Evolutionary conservation across 2,113 vertebrate species (phyloP).

Genomic region (Sisor rabdophorus): DNA sequence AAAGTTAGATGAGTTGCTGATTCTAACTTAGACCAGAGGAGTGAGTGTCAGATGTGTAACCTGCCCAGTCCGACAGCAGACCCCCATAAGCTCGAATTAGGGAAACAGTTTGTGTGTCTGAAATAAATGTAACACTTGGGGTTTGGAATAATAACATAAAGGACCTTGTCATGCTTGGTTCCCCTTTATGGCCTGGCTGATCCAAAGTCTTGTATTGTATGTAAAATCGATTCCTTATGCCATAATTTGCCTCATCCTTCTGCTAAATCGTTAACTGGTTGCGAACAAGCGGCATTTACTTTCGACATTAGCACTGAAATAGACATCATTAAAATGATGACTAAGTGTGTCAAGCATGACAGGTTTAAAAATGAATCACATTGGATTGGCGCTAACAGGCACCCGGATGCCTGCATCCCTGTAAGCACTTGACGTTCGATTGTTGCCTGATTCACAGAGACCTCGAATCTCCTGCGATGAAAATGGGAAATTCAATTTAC

Average conservation of each 20-base stretch:
- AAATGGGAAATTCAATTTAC: conserved; percentile 37
- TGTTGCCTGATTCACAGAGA: conserved; percentile 17
- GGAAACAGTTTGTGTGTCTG: too few relatives aligned
- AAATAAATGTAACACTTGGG: background rate
- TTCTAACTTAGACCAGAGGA: too few relatives aligned
- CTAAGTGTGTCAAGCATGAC: background rate
- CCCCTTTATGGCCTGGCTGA: background rate
- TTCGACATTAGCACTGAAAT: background rate
- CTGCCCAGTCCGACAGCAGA: too few relatives aligned
- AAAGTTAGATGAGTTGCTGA: too few relatives aligned
- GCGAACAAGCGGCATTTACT: background rate
- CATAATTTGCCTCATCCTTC: background rate
- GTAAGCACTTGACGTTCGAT: conserved; percentile 2
- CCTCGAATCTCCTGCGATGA: conserved; percentile 1
- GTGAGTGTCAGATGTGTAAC: too few relatives aligned
- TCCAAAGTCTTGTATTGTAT: too few relatives aligned
- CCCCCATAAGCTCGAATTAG: too few relatives aligned
- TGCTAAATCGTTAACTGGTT: background rate
- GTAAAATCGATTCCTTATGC: too few relatives aligned
- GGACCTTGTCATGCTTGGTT: background rate
- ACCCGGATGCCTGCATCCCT: background rate
- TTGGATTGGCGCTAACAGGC: conserved; percentile 15
- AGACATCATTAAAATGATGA: background rate
- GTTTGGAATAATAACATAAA: background rate
- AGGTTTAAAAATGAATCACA: background rate